phyloP scores from a whole-genome alignment of 2,888 invertebrate genomes.

The Xanthorhoe spadicearia region DNA sequence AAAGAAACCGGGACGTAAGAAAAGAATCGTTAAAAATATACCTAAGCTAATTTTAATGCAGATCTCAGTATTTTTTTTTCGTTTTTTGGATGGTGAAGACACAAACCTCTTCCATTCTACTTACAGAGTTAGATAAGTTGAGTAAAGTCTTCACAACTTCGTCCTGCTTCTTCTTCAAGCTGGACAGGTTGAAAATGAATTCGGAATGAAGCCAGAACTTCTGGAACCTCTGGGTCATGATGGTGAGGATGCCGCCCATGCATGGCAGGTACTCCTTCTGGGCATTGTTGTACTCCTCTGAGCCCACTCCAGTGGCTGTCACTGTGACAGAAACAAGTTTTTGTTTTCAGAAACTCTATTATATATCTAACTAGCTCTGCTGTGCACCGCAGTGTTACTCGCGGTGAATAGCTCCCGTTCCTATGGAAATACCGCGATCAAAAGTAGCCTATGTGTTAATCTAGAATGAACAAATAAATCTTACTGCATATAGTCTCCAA shows the following conservation, averaged over 20 bases:
- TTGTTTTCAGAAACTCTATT: no score
- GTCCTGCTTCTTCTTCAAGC: conserved; percentile 49
- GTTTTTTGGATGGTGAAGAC: background rate
- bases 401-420: no score
- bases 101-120: background rate
- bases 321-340: conserved; percentile 6
- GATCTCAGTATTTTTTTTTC: no score
- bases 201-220: conserved; percentile 41
- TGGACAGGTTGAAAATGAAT: conserved; percentile 42
- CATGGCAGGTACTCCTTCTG: conserved; percentile 27
- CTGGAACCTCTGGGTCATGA: conserved; percentile 30
- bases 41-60: no score
- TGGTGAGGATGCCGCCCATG: conserved; percentile 28
- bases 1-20: no score
- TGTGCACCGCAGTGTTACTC: no score
- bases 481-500: conserved; percentile 57
- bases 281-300: conserved; percentile 15
- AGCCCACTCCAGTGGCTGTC: conserved; percentile 31
- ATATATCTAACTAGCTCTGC: no score
- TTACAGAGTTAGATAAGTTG: conserved; percentile 50
- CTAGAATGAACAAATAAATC: conserved; percentile 40
- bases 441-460: no score
- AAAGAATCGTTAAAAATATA: no score
- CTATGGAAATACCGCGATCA: no score
- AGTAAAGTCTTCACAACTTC: conserved; percentile 45